Base-by-base conservation (phyloP, 1,140 invertebrate genomes). In the Triops longicaudatus region DNA sequence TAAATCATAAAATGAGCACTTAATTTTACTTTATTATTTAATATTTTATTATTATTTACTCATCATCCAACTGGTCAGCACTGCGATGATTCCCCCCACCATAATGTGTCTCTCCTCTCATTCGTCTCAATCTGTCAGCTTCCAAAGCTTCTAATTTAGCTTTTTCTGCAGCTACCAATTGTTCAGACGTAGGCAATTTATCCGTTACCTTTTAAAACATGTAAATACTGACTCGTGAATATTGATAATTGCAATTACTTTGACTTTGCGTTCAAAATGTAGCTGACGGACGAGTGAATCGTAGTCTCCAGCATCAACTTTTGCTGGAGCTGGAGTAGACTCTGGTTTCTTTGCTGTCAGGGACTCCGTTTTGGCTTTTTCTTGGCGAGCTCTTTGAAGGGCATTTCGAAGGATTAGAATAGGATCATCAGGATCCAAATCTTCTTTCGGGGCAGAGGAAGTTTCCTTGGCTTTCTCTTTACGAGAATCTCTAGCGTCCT, bases 21-120 rank as follows among this genome's bases (percentile, higher is more conserved):
- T 1, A 42, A 73, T 71, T 7, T 37, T 7, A 37, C 31, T 37
- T 7, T 7, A 80, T 73, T 63, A 77, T 14, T 50, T 75, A n/a
- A 80, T 44, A 77, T 12, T 3, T 74, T 77, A 84, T 81, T 76
- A 88, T 87, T 63, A 88, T 78, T 76, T 81, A 81, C 87, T 89
- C 87, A 85, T 93, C 92, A 81, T 93, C 92, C 71, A 95, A 86
- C 84, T 93, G 92, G 85, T 96, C 95, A 10, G 93, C 95, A 82
- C 86, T 90, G 82, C 80, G 80, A 81, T 86, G 88, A 71, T 81
- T 82, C 26, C 72, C 42, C 74, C 78, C 80, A 74, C 80, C 81
- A 31, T 26, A 78, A 73, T 81, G 78, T 50, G 83, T 81, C 17
- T 84, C 81, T 11, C 89, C 91, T 78, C 87, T 86, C 94, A 97